Evolutionary conservation across 2,888 invertebrate species (phyloP).

Genomic region (Chrysolina haemoptera): DNA sequence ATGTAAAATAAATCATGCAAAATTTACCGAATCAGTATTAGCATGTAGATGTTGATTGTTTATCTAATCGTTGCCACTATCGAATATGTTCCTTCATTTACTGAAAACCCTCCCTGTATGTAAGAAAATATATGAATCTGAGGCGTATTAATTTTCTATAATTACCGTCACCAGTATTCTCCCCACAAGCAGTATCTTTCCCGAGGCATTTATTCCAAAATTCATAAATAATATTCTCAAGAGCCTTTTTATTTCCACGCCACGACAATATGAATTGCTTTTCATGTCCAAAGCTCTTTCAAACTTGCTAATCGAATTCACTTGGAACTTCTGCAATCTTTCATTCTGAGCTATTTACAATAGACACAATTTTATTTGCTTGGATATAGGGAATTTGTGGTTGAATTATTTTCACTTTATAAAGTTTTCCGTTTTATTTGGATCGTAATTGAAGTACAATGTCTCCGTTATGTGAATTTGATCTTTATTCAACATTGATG

Average conservation of each 20-base stretch:
- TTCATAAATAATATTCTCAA: conserved; percentile 36
- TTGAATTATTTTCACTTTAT: conserved; percentile 7
- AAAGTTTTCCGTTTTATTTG: conserved; percentile 6
- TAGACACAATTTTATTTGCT: conserved; percentile 21
- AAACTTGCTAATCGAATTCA: conserved; percentile 42
- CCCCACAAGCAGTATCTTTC: neutral
- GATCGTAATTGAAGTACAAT: neutral
- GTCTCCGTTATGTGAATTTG: neutral
- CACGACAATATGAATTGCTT: conserved; percentile 40
- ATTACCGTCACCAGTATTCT: neutral
- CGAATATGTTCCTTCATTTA: too few species aligned
- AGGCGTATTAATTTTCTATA: neutral
- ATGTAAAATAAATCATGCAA: too few species aligned
- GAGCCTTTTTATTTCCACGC: conserved; percentile 35
- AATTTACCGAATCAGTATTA: too few species aligned
- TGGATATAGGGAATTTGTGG: conserved; percentile 10
- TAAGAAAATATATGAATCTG: too few species aligned
- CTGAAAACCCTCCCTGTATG: too few species aligned
- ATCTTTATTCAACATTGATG: neutral
- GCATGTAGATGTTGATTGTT: too few species aligned
- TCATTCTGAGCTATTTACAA: conserved; percentile 27
- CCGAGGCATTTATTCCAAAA: conserved; percentile 30
- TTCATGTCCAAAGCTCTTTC: conserved; percentile 36
- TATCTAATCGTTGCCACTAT: too few species aligned
- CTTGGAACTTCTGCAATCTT: conserved; percentile 37